Conservation (phyloP, 2,113 vertebrate species). For the Megaleporinus macrocephalus region DNA sequence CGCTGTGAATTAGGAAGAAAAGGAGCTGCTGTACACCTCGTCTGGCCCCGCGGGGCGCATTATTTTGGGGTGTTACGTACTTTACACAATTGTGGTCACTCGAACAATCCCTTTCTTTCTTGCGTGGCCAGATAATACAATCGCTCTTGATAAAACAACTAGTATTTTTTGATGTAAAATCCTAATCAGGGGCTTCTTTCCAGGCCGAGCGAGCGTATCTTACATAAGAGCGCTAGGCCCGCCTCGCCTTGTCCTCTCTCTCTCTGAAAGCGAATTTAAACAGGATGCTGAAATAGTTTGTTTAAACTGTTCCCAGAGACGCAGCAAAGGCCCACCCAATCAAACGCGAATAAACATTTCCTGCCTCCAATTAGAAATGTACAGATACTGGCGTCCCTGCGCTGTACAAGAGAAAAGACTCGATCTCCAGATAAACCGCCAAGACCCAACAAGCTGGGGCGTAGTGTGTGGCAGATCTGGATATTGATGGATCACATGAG, state of each 20-base stretch:
- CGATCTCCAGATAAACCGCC: conserved; percentile 62
- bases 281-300: conserved; percentile 88
- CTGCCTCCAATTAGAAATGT: conserved; percentile 84
- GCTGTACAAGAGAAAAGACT: conserved; percentile 53
- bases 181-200: not conserved
- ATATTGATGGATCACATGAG: conserved; percentile 35
- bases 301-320: conserved; percentile 86
- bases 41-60: not conserved
- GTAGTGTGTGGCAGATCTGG: conserved; percentile 44
- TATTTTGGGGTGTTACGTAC: not conserved
- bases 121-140: not conserved
- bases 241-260: conserved; percentile 53
- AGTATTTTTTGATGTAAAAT: conserved; percentile 15
- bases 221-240: conserved; percentile 66
- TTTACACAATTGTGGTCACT: not conserved
- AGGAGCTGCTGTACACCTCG: too few relatives aligned
- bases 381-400: conserved; percentile 70
- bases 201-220: conserved; percentile 37
- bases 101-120: conserved; percentile 14
- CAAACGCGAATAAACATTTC: conserved; percentile 89
- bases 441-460: conserved; percentile 61
- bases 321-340: conserved; percentile 82
- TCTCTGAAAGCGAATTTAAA: conserved; percentile 80
- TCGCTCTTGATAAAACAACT: not conserved
- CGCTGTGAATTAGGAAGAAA: too few relatives aligned